Percentiles rank a stretch among this genome's conserved stretches.
These are phyloP conservation scores for Andrena dorsata DNA, from an alignment of 2,888 invertebrate species.

Conservation along the genomic window DNA sequence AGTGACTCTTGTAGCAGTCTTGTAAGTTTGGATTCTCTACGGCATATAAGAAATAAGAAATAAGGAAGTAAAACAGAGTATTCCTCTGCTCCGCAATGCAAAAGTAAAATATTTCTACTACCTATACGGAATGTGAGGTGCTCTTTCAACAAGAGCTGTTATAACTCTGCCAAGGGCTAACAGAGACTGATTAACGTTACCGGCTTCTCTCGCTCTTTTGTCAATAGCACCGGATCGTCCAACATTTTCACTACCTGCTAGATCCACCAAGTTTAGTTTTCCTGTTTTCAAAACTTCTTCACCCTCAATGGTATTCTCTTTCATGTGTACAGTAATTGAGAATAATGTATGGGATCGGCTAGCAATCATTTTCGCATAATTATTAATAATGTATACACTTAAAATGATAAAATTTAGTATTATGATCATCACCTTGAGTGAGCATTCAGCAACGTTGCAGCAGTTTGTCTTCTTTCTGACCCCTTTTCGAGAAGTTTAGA, in stretches of 20 bases:
- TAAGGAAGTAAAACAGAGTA: background rate
- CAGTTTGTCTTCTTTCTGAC: constrained; percentile 94
- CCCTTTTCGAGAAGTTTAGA: constrained; percentile 96
- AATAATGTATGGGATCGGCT: constrained; percentile 99
- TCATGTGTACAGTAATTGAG: constrained; percentile 96
- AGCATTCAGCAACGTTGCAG: constrained; percentile 97
- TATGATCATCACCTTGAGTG: constrained; percentile 90
- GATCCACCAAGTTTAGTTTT: constrained; percentile 98
- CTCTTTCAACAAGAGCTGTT: constrained; percentile 95
- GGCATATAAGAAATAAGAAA: constrained; percentile 59
- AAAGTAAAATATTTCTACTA: constrained; percentile 76
- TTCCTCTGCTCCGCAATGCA: background rate
- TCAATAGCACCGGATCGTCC: constrained; percentile 97
- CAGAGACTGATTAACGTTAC: constrained; percentile 97
- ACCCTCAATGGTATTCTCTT: constrained; percentile 94
- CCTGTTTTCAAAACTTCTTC: constrained; percentile 97
- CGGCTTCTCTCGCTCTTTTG: constrained; percentile 96
- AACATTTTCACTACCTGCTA: constrained; percentile 99
- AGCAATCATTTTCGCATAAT: constrained; percentile 63
- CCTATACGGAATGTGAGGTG: constrained; percentile 98
- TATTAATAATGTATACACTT: constrained; percentile 11
- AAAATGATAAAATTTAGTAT: background rate
- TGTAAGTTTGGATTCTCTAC: constrained; percentile 97
- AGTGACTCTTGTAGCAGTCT: constrained; percentile 97
- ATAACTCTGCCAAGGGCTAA: constrained; percentile 98